phyloP scores from a whole-genome alignment of 2,888 invertebrate species.

The Hypselothyrea guttata region DNA sequence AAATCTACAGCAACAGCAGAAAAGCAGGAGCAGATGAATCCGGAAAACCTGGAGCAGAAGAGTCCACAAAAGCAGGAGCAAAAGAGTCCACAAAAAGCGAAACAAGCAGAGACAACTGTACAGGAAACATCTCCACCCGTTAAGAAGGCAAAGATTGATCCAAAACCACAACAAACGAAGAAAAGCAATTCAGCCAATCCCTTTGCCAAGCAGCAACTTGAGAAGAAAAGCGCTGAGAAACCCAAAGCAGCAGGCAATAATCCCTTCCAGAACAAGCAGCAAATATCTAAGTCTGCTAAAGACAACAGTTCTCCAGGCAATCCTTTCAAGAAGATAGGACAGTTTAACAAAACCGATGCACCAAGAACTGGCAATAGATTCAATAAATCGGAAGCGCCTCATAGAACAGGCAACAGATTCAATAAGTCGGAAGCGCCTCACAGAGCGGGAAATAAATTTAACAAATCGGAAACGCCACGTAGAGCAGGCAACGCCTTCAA shows the following conservation, averaged over 20 bases:
- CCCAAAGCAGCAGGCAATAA: conserved; percentile 9
- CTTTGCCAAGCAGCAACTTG: conserved; percentile 25
- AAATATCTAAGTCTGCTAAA: conserved; percentile 44
- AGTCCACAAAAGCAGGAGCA: background rate
- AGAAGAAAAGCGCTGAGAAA: conserved; percentile 12
- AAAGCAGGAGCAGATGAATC: background rate
- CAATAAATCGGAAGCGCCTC: conserved; percentile 13
- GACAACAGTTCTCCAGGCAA: conserved; percentile 19
- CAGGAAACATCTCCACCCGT: conserved; percentile 1
- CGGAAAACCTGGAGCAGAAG: background rate
- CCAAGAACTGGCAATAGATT: conserved; percentile 7
- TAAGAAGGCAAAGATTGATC: conserved; percentile 17
- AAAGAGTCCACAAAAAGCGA: background rate
- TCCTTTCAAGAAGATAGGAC: conserved; percentile 53
- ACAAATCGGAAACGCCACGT: background rate
- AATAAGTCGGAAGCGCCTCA: conserved; percentile 15
- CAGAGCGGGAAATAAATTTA: conserved; percentile 6
- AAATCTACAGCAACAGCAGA: background rate
- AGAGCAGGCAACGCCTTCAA: conserved; percentile 16
- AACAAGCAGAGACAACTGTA: background rate
- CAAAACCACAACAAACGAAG: background rate
- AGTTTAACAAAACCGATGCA: background rate
- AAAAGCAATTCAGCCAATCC: conserved; percentile 25
- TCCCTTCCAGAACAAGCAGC: conserved; percentile 11
- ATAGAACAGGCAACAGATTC: conserved; percentile 7